Evolutionary conservation across 2,797 vertebrate species (phyloP), one percentile per base, ranked within the genome.

Genomic region (Bryconaethiops microstoma): DNA sequence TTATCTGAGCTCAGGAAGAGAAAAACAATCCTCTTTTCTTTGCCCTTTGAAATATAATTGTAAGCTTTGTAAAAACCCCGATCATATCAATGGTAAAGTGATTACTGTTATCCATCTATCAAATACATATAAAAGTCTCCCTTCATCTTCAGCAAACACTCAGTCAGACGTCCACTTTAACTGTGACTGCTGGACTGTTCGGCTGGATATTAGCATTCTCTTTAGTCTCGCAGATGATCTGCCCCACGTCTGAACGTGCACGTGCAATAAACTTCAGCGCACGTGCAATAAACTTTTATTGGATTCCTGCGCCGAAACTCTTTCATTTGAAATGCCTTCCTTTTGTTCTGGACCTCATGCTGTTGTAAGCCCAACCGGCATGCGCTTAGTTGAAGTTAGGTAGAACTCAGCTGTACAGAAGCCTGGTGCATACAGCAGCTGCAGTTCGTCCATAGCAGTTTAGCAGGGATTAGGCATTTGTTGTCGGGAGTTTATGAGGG

Each of bases 91-190:
- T 35, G 25, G 52, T 75, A 77, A 73, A 85, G 78, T 77, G 25
- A 68, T 79, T 79, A 85, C 74, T 40, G 55, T 77, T 74, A 79
- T 82, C 77, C 39, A 54, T 64, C 71, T 69, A 74, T 82, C 75
- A 78, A 80, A 75, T 35, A 72, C 71, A 70, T 65, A 77, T 83
- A 40, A 85, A 80, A 69, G 25, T 19, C 52, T 75, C 40, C 65
- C 78, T 76, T 83, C 60, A 79, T 83, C 72, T 69, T 42, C 69
- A 52, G 23, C 62, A 55, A 54, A 59, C 35, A 54, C 76, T 52
- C 81, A 10, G 71, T 45, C 54, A 57, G 76, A 69, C 70, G 25
- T 79, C 57, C 19, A 16, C 7, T 78, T 12, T 69, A 70, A 74
- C 70, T 29, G 52, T 25, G 63, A 42, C 52, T 23, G 16, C 60